These are phyloP conservation scores for Ornithorhynchus anatinus DNA, from an alignment of 2,113 vertebrate species.

Conservation along the genomic window DNA sequence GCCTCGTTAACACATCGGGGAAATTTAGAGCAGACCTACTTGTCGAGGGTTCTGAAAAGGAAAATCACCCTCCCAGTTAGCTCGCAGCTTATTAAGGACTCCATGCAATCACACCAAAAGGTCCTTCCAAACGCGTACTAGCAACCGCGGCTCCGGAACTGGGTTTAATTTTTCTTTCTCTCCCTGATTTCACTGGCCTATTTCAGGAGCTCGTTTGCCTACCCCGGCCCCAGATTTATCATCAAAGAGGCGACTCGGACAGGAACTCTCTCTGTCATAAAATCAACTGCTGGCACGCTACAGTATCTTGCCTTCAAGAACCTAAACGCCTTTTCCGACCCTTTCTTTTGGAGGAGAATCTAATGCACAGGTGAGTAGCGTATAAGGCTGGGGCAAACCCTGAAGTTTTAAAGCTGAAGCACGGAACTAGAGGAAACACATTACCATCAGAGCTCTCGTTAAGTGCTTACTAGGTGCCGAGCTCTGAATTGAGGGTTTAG, in stretches of 20 bases:
- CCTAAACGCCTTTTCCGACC: neutral
- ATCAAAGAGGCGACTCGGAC: neutral
- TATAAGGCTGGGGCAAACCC: too few relatives aligned
- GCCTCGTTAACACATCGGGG: constrained; percentile 87
- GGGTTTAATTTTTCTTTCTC: constrained; percentile 8
- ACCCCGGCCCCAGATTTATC: neutral
- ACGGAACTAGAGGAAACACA: too few relatives aligned
- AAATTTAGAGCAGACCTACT: constrained; percentile 88
- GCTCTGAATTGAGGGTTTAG: too few relatives aligned
- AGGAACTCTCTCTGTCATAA: neutral
- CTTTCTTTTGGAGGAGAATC: too few relatives aligned
- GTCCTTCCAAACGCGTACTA: constrained; percentile 34
- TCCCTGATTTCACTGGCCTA: neutral
- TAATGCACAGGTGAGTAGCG: too few relatives aligned
- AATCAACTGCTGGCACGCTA: neutral
- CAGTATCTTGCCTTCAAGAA: neutral
- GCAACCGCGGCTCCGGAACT: constrained; percentile 20
- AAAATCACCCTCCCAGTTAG: constrained; percentile 31
- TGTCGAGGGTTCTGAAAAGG: constrained; percentile 84
- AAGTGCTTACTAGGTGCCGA: too few relatives aligned
- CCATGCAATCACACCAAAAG: constrained; percentile 12
- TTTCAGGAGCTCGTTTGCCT: neutral
- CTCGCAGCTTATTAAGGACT: constrained; percentile 19
- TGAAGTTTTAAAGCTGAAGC: too few relatives aligned
- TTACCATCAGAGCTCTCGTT: too few relatives aligned